Conservation (phyloP, 1,140 invertebrate genomes). For the Battus philenor region DNA sequence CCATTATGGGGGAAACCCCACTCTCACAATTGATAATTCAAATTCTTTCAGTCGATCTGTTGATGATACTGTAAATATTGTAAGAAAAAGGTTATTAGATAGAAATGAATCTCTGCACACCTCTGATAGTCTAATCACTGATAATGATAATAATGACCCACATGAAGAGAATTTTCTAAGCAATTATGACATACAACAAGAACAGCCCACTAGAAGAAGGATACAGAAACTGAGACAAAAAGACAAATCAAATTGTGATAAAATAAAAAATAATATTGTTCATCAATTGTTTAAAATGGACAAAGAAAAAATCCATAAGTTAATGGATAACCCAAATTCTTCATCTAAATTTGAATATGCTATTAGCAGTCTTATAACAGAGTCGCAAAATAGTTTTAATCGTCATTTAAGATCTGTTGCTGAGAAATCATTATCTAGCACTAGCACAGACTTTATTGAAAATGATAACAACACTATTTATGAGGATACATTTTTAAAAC, state of each 20-base stretch:
- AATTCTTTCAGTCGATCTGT: constrained; percentile 54
- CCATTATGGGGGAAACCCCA: constrained; percentile 53
- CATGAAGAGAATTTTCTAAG: constrained; percentile 4
- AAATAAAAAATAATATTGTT: constrained; percentile 69
- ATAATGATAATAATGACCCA: constrained; percentile 21
- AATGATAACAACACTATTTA: constrained; percentile 66
- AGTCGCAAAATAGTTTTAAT: constrained; percentile 66
- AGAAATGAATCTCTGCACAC: constrained; percentile 35
- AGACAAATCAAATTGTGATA: constrained; percentile 52
- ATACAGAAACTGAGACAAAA: constrained; percentile 34
- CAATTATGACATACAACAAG: constrained; percentile 21
- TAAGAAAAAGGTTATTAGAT: constrained; percentile 50
- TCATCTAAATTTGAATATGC: constrained; percentile 71
- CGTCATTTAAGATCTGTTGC: constrained; percentile 58
- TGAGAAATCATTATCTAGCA: constrained; percentile 56
- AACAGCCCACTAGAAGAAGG: constrained; percentile 38
- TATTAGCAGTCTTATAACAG: constrained; percentile 63
- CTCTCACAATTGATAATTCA: constrained; percentile 46
- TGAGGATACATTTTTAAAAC: constrained; percentile 70
- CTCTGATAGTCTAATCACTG: constrained; percentile 20
- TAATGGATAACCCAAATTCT: constrained; percentile 65
- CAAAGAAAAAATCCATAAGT: constrained; percentile 63
- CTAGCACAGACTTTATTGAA: constrained; percentile 54
- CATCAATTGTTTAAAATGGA: constrained; percentile 70
- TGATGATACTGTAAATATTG: constrained; percentile 64